These are phyloP conservation scores for Eumaeus atala DNA, from an alignment of 1,140 invertebrate species.

Conservation along the genomic window DNA sequence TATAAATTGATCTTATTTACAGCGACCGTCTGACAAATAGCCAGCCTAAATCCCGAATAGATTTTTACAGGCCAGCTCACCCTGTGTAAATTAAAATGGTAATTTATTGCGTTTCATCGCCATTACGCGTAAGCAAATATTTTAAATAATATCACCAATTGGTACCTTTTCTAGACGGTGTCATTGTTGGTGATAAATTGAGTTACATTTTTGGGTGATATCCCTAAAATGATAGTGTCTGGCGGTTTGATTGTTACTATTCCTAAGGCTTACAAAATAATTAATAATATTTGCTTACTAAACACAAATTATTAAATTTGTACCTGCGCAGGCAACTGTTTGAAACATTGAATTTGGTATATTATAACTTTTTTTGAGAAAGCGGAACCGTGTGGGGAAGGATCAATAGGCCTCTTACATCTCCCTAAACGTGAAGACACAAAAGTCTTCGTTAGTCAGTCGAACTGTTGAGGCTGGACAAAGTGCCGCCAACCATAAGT, in stretches of 20 bases:
- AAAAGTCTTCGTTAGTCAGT: too few species aligned
- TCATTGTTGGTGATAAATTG: not conserved
- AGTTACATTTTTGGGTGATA: not conserved
- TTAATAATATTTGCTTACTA: too few species aligned
- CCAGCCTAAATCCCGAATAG: not conserved
- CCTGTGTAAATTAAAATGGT: slow-evolving; percentile 1
- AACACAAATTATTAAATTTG: too few species aligned
- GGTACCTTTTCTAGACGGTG: not conserved
- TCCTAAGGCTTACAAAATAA: not conserved
- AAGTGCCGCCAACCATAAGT: too few species aligned
- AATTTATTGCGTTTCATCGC: not conserved
- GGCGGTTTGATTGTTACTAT: not conserved
- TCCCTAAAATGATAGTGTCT: not conserved
- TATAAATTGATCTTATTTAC: slow-evolving; percentile 9
- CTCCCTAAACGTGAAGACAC: too few species aligned
- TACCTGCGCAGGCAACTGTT: too few species aligned
- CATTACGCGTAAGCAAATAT: not conserved
- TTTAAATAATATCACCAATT: not conserved
- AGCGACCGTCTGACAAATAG: not conserved
- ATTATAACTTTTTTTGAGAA: too few species aligned
- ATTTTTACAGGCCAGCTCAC: slow-evolving; percentile 4
- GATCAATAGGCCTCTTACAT: too few species aligned
- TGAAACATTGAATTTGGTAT: too few species aligned
- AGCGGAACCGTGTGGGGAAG: too few species aligned
- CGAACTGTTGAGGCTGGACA: too few species aligned